These are phyloP conservation scores for Rousettus leschenaultii DNA, from an alignment of 2,113 vertebrate genomes.

Conservation along the genomic window DNA sequence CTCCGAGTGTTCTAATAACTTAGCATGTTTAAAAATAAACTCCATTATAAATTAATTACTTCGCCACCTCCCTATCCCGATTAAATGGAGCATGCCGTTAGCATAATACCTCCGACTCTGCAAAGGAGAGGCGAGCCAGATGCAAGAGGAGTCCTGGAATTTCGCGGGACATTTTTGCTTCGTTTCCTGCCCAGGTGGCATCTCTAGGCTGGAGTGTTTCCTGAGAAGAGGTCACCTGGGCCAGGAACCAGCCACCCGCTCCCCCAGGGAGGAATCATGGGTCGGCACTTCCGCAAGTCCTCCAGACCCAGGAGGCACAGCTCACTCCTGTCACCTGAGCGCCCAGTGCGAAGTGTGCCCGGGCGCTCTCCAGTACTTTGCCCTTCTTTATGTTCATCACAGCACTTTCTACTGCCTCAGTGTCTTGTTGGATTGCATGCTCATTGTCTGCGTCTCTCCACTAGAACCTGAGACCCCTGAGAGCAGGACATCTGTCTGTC, in stretches of 20 bases:
- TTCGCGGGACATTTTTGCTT: not conserved
- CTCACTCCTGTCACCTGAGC: no score
- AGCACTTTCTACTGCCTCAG: not conserved
- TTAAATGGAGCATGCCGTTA: conserved; percentile 15
- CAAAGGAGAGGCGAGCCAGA: not conserved
- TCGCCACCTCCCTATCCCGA: not conserved
- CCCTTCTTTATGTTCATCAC: not conserved
- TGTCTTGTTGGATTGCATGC: not conserved
- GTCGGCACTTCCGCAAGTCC: not conserved
- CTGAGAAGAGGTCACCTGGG: not conserved
- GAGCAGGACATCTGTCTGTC: not conserved
- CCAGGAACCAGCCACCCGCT: not conserved
- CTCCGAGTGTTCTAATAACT: not conserved
- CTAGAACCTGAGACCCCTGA: not conserved
- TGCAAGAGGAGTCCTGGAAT: not conserved
- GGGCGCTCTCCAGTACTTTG: not conserved
- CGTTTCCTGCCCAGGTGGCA: rapidly evolving
- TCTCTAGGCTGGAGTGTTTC: not conserved
- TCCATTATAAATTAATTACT: conserved; percentile 54
- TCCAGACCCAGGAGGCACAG: not conserved
- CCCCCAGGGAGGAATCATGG: not conserved
- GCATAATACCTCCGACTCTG: no score
- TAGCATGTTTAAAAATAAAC: conserved; percentile 51
- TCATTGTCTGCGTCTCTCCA: not conserved
- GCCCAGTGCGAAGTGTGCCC: not conserved